Conservation (phyloP, 2,888 invertebrate species). For the Cryptophagus acutangulus region DNA sequence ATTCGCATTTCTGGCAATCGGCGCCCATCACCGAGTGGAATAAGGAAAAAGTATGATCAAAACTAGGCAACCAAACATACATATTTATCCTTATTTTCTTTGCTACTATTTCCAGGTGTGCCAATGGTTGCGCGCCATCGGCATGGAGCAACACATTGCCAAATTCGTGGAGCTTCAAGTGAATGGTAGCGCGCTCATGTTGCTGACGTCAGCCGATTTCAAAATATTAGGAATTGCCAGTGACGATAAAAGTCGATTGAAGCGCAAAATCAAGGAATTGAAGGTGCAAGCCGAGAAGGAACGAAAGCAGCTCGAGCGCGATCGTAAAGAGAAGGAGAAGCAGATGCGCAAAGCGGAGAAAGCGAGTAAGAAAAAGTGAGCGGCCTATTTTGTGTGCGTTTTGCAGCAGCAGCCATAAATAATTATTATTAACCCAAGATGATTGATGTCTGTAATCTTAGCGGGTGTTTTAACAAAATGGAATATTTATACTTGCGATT, state of each 20-base stretch:
- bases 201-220: conserved; percentile 86
- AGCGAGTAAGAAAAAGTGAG: conserved; percentile 61
- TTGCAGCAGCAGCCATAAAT: no score
- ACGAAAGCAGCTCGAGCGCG: conserved; percentile 75
- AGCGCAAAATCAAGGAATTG: conserved; percentile 80
- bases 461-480: conserved; percentile 9
- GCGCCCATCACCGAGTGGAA: conserved; percentile 73
- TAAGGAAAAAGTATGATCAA: conserved; percentile 61
- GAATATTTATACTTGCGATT: conserved; percentile 20
- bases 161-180: conserved; percentile 86
- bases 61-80: no score
- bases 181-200: conserved; percentile 79
- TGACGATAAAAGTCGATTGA: conserved; percentile 78
- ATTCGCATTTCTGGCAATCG: conserved; percentile 63
- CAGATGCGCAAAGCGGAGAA: conserved; percentile 80
- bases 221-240: conserved; percentile 77
- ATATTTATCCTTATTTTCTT: neutral
- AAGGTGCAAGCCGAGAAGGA: conserved; percentile 68
- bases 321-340: conserved; percentile 76
- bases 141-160: conserved; percentile 81
- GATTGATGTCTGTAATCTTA: conserved; percentile 23
- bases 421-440: no score
- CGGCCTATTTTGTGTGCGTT: no score
- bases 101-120: conserved; percentile 70
- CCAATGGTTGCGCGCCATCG: conserved; percentile 81